Evolutionary conservation across 2,113 vertebrate genomes (phyloP).

Genomic region (Phasianus colchicus): DNA sequence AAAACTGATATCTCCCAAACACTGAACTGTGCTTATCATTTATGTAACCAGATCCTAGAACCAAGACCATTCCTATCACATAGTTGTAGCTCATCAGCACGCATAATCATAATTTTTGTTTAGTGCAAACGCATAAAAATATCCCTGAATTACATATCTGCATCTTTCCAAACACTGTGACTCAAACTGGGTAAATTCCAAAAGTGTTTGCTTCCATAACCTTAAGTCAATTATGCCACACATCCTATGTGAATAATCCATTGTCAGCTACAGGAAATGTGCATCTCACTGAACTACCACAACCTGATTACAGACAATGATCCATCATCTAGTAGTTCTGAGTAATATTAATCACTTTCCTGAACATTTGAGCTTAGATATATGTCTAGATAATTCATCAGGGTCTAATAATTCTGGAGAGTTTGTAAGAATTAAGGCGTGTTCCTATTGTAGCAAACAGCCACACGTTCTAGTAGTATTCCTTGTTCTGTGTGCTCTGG

Average conservation of each 20-base stretch:
- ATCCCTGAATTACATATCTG: neutral
- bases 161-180: neutral
- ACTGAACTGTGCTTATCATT: neutral
- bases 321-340: slow-evolving; percentile 7
- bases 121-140: neutral
- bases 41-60: neutral
- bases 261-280: slow-evolving; percentile 43
- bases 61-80: neutral
- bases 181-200: slow-evolving; percentile 3
- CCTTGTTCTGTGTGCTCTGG: neutral
- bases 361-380: neutral
- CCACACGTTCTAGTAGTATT: neutral
- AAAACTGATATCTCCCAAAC: slow-evolving; percentile 13
- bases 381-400: neutral
- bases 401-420: neutral
- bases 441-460: neutral
- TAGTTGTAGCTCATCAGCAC: neutral
- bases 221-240: neutral
- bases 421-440: neutral
- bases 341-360: slow-evolving; percentile 3
- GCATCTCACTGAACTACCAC: neutral
- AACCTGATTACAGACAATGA: slow-evolving; percentile 19
- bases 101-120: neutral
- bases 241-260: slow-evolving; percentile 38
- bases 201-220: slow-evolving; percentile 10